A percentile compares a stretch with the other conserved stretches of the same genome.
Evolutionary conservation across 2,888 invertebrate species (phyloP).

Genomic region (Sympetrum striolatum): DNA sequence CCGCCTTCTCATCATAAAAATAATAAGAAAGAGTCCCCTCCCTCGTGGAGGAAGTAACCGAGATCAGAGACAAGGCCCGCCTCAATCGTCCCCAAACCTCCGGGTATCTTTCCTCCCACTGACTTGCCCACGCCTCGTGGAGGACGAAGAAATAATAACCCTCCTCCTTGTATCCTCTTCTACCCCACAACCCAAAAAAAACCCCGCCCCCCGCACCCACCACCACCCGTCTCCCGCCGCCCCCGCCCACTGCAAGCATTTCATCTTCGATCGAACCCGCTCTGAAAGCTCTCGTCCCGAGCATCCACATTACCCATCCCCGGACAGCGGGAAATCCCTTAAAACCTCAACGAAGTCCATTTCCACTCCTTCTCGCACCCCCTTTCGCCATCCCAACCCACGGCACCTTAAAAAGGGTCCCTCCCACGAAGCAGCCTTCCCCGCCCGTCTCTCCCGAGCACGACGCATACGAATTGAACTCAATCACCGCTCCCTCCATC

Average conservation of each 20-base stretch:
- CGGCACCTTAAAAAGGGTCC: not conserved
- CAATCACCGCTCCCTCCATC: constrained; percentile 9
- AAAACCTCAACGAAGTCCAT: constrained; percentile 33
- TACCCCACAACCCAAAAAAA: not conserved
- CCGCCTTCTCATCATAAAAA: constrained; percentile 38
- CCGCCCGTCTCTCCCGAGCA: not conserved
- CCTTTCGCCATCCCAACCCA: not conserved
- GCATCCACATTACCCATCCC: constrained; percentile 21
- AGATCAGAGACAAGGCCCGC: constrained; percentile 39
- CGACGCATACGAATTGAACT: constrained; percentile 37
- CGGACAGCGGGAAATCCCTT: constrained; percentile 25
- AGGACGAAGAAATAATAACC: no score
- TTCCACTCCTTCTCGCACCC: not conserved
- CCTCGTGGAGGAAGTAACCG: constrained; percentile 9
- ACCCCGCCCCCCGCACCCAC: not conserved
- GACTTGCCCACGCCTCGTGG: not conserved
- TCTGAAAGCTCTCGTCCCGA: constrained; percentile 2
- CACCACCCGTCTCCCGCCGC: not conserved
- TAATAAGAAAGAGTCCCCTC: not conserved
- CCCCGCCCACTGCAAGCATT: constrained; percentile 38
- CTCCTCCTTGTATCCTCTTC: not conserved
- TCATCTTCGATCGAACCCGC: constrained; percentile 42
- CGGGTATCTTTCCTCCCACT: not conserved
- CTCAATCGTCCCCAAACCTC: not conserved
- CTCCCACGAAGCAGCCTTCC: not conserved